Conservation (phyloP, 2,797 vertebrate species). For the Sarcophilus harrisii region DNA sequence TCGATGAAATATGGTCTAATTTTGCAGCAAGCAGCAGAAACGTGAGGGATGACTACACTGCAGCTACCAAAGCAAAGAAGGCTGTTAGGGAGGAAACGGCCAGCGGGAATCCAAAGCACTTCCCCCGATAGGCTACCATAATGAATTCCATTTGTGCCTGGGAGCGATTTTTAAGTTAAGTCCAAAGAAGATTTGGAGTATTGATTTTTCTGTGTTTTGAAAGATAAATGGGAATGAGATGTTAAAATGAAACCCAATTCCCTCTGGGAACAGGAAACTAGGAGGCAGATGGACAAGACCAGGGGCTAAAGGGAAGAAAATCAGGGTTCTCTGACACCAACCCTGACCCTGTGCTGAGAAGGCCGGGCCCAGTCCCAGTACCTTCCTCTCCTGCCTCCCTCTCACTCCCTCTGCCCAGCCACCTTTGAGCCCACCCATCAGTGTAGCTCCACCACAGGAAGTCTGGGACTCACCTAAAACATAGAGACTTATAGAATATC, state of each 20-base stretch:
- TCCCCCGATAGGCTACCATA: conserved; percentile 65
- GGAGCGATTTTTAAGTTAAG: conserved; percentile 79
- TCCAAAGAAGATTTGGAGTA: conserved; percentile 73
- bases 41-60: conserved; percentile 57
- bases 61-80: conserved; percentile 54
- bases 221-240: conserved; percentile 78
- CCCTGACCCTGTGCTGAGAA: background rate
- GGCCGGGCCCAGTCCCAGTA: background rate
- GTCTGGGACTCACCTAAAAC: background rate
- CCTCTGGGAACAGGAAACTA: background rate
- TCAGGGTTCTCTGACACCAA: background rate
- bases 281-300: background rate
- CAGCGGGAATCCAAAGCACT: conserved; percentile 58
- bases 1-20: conserved; percentile 47
- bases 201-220: conserved; percentile 66
- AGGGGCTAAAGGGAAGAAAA: background rate
- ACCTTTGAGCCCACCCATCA: background rate
- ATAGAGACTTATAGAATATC: background rate
- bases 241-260: conserved; percentile 73
- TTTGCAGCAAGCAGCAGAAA: conserved; percentile 61
- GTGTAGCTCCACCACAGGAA: background rate
- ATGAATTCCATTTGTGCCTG: conserved; percentile 77
- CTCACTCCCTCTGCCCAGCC: background rate
- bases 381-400: background rate
- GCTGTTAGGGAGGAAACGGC: conserved; percentile 59